Base-by-base conservation (phyloP, 1,140 invertebrate species). In the Leptestheria dahalacensis region DNA sequence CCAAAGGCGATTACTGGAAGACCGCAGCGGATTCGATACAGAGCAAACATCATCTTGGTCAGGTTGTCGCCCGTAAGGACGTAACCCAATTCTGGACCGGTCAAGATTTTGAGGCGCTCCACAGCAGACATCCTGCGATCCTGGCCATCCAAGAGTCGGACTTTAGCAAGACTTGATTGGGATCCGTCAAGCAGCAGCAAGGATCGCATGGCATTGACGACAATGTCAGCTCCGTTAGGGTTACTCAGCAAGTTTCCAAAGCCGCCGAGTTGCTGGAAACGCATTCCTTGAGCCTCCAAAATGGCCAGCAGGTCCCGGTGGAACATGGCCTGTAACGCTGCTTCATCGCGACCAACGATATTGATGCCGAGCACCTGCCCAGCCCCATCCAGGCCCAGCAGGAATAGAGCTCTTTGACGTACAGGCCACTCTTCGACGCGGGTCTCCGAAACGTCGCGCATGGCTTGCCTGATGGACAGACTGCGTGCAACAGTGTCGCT, bases 31-130 rank as follows among this genome's bases (percentile, higher is more conserved):
- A 55, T 29, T 0, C 53, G 53, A 29, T 55, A 55, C 21, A 55
- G 53, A 1, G 53, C 53, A 18, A 55, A 55, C 53, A 55, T 55
- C 53, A 55, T 55, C 33, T 55, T 55, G 12, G 53, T 55, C 26
- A 55, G 23, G 29, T 55, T 55, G 26, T 55, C 53, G 3, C 53
- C 53, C 2, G 53, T 55, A 10, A 55, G 53, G 10, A 55, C 53
- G 21, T 55, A 55, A 3, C 53, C 53, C 2, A 21, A 28, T 29
- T 55, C 28, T 29, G 26, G 26, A 12, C 53, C 53, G 12, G 25
- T 29, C 0, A 55, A 29, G 12, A 29, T 33, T 1, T 20, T 1
- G 21, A 55, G 33, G 21, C 53, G 53, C 12, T 41, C 26, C 15
- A 1, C 21, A 18, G 28, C 53, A 11, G 53, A 1, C 12, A 20